Evolutionary conservation across 2,113 vertebrate genomes (phyloP).

Genomic region (Tinamus guttatus): DNA sequence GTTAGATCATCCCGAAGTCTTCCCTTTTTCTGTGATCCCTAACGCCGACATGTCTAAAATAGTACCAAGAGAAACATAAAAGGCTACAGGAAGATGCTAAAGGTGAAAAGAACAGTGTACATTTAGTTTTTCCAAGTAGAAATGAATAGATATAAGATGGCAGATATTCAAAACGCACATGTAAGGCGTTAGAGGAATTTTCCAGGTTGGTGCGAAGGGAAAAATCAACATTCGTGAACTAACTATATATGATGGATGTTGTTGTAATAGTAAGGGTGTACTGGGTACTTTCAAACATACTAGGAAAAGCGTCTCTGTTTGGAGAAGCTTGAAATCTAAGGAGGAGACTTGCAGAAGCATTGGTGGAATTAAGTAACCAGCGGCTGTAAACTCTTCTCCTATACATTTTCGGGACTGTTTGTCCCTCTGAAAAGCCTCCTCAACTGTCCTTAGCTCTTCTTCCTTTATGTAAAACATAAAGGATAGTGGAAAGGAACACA

Average conservation of each 20-base stretch:
- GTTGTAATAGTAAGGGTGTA: background rate
- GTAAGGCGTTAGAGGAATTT: conserved; percentile 12
- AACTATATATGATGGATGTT: background rate
- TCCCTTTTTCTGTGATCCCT: conserved; percentile 10
- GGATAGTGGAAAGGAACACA: background rate
- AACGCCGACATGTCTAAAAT: conserved; percentile 11
- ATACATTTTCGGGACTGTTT: background rate
- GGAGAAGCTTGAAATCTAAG: background rate
- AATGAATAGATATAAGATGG: conserved; percentile 1
- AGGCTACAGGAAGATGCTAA: background rate
- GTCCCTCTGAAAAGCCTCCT: background rate
- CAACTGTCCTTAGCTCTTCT: background rate
- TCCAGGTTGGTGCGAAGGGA: conserved; percentile 18
- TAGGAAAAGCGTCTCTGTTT: background rate
- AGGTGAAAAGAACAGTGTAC: background rate
- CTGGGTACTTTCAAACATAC: background rate
- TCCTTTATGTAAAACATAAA: background rate
- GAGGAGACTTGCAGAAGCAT: background rate
- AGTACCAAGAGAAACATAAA: background rate
- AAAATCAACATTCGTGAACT: background rate
- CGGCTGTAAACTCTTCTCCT: background rate
- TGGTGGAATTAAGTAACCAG: background rate
- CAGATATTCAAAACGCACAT: background rate
- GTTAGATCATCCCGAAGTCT: conserved; percentile 35
- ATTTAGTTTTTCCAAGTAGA: conserved; percentile 7